Evolutionary conservation across 1,140 invertebrate genomes (phyloP).

Genomic region (Zaprionus nigranus): DNA sequence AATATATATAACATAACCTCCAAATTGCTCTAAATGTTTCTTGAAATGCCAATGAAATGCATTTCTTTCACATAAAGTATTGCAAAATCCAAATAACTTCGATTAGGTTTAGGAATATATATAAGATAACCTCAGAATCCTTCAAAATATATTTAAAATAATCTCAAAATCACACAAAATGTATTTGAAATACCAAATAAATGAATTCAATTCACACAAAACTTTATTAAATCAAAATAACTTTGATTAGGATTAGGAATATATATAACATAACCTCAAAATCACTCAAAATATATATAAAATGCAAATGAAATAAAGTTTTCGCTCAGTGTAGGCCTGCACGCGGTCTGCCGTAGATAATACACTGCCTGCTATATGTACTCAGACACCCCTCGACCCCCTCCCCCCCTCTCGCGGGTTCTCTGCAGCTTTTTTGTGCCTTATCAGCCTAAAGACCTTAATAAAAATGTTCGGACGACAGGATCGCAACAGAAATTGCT

Average conservation of each 20-base stretch:
- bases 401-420: too few relatives aligned
- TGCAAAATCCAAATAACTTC: too few relatives aligned
- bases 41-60: background rate
- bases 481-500: slow-evolving; percentile 34
- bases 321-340: background rate
- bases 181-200: too few relatives aligned
- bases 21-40: background rate
- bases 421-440: slow-evolving; percentile 7
- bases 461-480: slow-evolving; percentile 36
- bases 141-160: background rate
- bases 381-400: background rate
- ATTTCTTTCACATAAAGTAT: too few relatives aligned
- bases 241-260: background rate
- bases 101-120: background rate
- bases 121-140: too few relatives aligned
- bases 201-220: too few relatives aligned
- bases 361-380: slow-evolving; percentile 1
- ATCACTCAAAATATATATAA: background rate
- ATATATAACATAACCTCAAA: background rate
- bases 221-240: too few relatives aligned
- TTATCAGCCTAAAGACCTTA: slow-evolving; percentile 38
- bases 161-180: too few relatives aligned
- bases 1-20: background rate
- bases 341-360: background rate
- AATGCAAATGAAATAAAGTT: background rate